Conservation (phyloP, 2,888 invertebrate species). For the Platycnemis pennipes region DNA sequence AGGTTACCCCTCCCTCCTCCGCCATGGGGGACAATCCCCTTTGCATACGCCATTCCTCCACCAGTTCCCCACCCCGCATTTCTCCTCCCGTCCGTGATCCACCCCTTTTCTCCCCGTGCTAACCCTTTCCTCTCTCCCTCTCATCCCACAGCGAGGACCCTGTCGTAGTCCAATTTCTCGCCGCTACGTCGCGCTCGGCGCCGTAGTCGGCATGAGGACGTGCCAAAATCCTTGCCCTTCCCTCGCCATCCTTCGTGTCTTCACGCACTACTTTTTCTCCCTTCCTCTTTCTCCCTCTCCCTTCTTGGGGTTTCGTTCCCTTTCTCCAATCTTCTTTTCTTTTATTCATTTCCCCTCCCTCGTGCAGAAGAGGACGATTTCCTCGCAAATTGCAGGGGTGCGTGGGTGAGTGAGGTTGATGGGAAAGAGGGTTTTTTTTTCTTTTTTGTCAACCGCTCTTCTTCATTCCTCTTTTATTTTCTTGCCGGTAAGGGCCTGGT, state of each 20-base stretch:
- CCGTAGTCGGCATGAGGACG: conserved; percentile 15
- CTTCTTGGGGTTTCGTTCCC: neutral
- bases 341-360: neutral
- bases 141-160: neutral
- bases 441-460: neutral
- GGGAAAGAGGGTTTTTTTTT: neutral
- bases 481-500: neutral
- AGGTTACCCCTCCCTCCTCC: neutral
- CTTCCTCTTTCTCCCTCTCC: neutral
- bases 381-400: neutral
- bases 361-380: too few species aligned
- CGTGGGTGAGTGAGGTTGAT: neutral
- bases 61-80: neutral
- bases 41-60: neutral
- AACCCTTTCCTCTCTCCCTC: neutral
- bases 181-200: neutral
- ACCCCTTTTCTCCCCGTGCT: neutral
- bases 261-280: neutral
- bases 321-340: neutral
- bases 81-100: neutral
- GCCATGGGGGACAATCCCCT: neutral
- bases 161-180: neutral
- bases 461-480: neutral
- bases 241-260: conserved; percentile 10
- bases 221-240: conserved; percentile 10